Base-by-base conservation (phyloP, 2,113 vertebrate genomes). In the Myotis brandtii region DNA sequence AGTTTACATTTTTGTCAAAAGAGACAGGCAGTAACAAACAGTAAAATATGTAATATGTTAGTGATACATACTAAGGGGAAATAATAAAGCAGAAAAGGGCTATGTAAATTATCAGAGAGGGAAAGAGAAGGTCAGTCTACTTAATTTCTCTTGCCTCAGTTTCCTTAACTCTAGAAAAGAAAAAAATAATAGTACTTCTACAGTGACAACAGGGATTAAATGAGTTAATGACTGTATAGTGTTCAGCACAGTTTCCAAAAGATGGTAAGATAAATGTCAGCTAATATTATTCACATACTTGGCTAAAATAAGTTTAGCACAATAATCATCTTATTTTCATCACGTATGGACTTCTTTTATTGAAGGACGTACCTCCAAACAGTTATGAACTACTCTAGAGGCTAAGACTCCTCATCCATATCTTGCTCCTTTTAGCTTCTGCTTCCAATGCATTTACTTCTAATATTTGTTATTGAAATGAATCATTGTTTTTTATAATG, bases 401-500 rank as follows among this genome's bases (percentile, higher is more conserved):
- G 9, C 25, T 66, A 17, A 90, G 40, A 73, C 43, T 75, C 43
- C 9, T 93, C 34, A 43, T 86, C 59, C 23, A 1, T 40, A 1
- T 70, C 48, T 85, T 79, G 6, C 18, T 93, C 16, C 48, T 92
- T 95, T 86, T 81, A 86, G 32, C 48, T 82, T 87, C 82, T 91
- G 14, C 56, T 91, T 64, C 25, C n/a, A 82, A 0, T 87, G 17
- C 23, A 66, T 3, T 96, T 34, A 80, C 9, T 77, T 77, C 23
- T 73, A 82, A 85, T 52, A 92, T 62, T 96, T 92, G 82, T 95
- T 81, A 88, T 2, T 85, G 23, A 92, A 67, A 46, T 89, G 52
- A 95, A 70, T 90, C 34, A 85, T 76, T 37, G 9, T 69, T 67
- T 59, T 91, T 90, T 95, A 77, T 82, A 84, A 50, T 64, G 52